Conservation (phyloP, 2,113 vertebrate genomes). For the Tilapia sparmanii region DNA sequence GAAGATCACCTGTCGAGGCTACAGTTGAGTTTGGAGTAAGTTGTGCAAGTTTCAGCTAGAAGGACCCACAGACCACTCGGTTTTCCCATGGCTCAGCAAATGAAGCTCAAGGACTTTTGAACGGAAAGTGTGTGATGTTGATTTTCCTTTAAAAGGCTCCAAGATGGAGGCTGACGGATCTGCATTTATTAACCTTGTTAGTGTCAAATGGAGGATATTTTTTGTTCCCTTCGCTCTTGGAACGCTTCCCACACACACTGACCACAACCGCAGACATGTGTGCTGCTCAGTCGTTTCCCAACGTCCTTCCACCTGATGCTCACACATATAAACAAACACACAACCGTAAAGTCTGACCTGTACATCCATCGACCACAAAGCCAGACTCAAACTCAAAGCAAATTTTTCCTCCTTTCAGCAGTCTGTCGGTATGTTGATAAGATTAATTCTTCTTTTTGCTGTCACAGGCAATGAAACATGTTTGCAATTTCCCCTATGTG, state of each 20-base stretch:
- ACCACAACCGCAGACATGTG: constrained; percentile 45
- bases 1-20: constrained; percentile 22
- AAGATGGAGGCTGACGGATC: background rate
- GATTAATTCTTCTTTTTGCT: constrained; percentile 5
- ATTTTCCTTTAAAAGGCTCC: constrained; percentile 11
- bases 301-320: constrained; percentile 31
- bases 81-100: background rate
- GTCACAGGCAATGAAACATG: constrained; percentile 17
- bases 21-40: background rate
- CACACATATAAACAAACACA: background rate
- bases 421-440: constrained; percentile 7
- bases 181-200: constrained; percentile 46
- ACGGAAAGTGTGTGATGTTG: constrained; percentile 3
- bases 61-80: background rate
- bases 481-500: constrained; percentile 24
- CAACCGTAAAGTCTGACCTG: background rate
- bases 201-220: constrained; percentile 39
- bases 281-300: constrained; percentile 9
- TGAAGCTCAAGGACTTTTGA: background rate
- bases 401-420: background rate
- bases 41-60: background rate
- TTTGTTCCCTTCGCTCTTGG: constrained; percentile 26
- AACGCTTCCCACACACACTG: constrained; percentile 34
- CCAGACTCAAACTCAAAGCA: constrained; percentile 6
- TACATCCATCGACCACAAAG: constrained; percentile 12